These are phyloP conservation scores for Xyliphius kryptos DNA, from an alignment of 2,113 vertebrate genomes.

Conservation along the genomic window DNA sequence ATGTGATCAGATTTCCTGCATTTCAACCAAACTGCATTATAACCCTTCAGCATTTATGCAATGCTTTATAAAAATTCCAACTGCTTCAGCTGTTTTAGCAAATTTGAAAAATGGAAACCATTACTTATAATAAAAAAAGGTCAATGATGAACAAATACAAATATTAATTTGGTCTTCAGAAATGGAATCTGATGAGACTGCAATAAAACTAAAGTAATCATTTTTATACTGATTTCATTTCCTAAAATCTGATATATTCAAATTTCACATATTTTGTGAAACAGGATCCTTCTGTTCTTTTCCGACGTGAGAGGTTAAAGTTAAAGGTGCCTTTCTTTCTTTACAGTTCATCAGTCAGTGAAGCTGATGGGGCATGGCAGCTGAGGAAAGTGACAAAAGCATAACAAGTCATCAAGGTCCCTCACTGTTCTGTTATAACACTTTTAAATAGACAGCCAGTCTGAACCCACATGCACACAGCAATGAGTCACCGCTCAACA, in stretches of 20 bases:
- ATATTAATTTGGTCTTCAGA: too few species aligned
- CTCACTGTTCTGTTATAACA: neutral
- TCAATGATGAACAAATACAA: too few species aligned
- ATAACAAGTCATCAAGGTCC: neutral
- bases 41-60: too few species aligned
- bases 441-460: neutral
- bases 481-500: neutral
- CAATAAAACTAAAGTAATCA: too few species aligned
- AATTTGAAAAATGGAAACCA: too few species aligned
- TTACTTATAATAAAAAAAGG: too few species aligned
- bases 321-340: slow-evolving; percentile 22
- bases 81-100: too few species aligned
- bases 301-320: neutral
- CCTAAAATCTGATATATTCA: neutral
- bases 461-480: neutral
- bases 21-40: too few species aligned
- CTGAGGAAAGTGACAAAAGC: neutral
- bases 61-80: too few species aligned
- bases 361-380: neutral
- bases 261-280: neutral
- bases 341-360: slow-evolving; percentile 2
- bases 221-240: too few species aligned
- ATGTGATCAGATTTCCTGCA: too few species aligned
- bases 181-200: too few species aligned
- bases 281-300: neutral